Conservation (phyloP, 2,113 vertebrate genomes). For the Phrynosoma platyrhinos region DNA sequence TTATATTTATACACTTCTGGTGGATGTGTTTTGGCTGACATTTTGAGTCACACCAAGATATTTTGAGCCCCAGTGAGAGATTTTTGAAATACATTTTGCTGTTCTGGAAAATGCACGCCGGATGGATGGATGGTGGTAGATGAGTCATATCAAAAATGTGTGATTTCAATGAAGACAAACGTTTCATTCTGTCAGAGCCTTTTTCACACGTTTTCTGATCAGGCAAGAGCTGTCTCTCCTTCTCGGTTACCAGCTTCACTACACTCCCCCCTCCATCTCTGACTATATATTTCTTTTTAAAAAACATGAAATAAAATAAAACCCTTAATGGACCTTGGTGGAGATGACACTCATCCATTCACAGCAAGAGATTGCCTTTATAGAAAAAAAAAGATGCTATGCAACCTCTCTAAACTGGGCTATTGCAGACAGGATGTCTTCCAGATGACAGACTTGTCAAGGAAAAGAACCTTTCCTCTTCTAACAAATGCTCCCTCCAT, state of each 20-base stretch:
- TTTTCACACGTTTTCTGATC: constrained; percentile 72
- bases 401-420: constrained; percentile 56
- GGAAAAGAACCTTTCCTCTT: constrained; percentile 22
- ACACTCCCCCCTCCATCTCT: constrained; percentile 25
- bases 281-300: constrained; percentile 53
- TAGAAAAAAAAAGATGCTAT: constrained; percentile 48
- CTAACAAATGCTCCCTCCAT: background rate
- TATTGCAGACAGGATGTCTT: constrained; percentile 61
- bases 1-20: constrained; percentile 70
- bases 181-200: constrained; percentile 73
- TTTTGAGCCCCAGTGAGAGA: constrained; percentile 70
- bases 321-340: constrained; percentile 65
- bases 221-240: constrained; percentile 66
- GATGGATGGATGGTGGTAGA: constrained; percentile 23
- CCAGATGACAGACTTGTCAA: constrained; percentile 31
- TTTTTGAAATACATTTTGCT: constrained; percentile 72
- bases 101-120: constrained; percentile 68
- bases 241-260: constrained; percentile 58
- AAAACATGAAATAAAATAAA: constrained; percentile 69
- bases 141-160: constrained; percentile 73
- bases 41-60: constrained; percentile 72
- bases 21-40: constrained; percentile 71
- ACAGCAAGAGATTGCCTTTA: constrained; percentile 50
- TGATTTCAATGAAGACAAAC: constrained; percentile 75
- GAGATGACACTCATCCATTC: constrained; percentile 62